These are phyloP conservation scores for Fragum whitleyi DNA, from an alignment of 2,888 invertebrate species.

Conservation along the genomic window DNA sequence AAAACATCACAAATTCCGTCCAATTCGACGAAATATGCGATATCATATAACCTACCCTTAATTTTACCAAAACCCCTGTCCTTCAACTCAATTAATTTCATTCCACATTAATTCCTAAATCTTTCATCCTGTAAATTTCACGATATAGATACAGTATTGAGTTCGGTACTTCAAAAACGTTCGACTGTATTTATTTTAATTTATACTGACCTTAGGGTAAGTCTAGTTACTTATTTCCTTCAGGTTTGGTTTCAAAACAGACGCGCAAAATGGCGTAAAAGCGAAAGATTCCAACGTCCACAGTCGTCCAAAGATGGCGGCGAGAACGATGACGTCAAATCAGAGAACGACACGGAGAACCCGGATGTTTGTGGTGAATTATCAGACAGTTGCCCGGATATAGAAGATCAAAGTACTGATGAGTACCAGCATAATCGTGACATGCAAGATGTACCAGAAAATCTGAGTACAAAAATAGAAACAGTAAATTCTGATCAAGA, in stretches of 20 bases:
- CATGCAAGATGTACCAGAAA: conserved; percentile 28
- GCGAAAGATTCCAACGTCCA: conserved; percentile 86
- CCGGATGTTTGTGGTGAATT: conserved; percentile 64
- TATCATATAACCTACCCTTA: no score
- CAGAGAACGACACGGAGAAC: conserved; percentile 59
- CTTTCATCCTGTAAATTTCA: no score
- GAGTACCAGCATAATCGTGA: conserved; percentile 1
- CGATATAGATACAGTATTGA: no score
- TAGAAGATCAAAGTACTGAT: conserved; percentile 3
- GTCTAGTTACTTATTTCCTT: no score
- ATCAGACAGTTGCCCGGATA: conserved; percentile 49
- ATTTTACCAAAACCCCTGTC: no score
- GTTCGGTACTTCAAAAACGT: no score
- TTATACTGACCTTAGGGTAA: no score
- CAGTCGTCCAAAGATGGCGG: conserved; percentile 49
- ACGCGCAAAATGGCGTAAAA: conserved; percentile 85
- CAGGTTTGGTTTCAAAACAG: conserved; percentile 81
- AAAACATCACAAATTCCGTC: no score
- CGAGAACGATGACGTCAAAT: conserved; percentile 52
- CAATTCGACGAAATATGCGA: no score
- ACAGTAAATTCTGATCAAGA: not conserved
- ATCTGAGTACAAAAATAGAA: conserved; percentile 25
- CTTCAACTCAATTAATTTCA: no score
- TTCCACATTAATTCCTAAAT: no score
- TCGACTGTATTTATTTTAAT: no score